phyloP scores from a whole-genome alignment of 2,797 vertebrate species.

The Manis javanica region DNA sequence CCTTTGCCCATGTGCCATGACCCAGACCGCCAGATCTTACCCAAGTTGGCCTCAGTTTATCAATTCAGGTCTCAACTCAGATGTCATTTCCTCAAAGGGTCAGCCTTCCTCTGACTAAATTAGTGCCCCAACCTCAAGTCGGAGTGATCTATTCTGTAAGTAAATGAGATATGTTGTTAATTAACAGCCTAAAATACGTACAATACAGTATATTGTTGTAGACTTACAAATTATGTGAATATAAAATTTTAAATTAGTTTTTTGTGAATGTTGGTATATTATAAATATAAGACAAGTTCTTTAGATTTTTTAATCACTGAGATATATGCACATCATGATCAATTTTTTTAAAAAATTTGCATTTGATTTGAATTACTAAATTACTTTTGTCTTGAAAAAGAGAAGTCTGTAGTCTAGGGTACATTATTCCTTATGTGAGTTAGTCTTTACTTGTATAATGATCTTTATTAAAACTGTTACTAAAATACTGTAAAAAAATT shows the following conservation, averaged over 20 bases:
- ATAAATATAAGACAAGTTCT: background rate
- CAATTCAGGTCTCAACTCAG: background rate
- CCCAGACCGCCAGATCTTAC: background rate
- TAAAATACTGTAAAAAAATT: slow-evolving; percentile 40
- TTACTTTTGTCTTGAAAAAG: background rate
- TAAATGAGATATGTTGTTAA: background rate
- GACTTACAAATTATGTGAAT: background rate
- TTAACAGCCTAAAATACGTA: background rate
- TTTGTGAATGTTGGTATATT: background rate
- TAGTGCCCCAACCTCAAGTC: background rate
- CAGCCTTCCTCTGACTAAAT: background rate
- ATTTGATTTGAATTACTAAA: slow-evolving; percentile 41
- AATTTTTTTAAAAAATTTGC: background rate
- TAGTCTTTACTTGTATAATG: slow-evolving; percentile 13
- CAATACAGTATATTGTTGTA: background rate
- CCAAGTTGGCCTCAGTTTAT: background rate
- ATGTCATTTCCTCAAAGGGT: background rate
- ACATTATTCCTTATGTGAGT: background rate
- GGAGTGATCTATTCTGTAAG: background rate
- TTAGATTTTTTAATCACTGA: slow-evolving; percentile 35
- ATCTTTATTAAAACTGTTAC: slow-evolving; percentile 38
- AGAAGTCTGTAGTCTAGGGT: background rate
- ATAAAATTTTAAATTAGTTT: slow-evolving; percentile 35
- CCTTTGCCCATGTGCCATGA: background rate
- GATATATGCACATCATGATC: background rate